phyloP scores from a whole-genome alignment of 2,113 vertebrate species.

The Silurus meridionalis region DNA sequence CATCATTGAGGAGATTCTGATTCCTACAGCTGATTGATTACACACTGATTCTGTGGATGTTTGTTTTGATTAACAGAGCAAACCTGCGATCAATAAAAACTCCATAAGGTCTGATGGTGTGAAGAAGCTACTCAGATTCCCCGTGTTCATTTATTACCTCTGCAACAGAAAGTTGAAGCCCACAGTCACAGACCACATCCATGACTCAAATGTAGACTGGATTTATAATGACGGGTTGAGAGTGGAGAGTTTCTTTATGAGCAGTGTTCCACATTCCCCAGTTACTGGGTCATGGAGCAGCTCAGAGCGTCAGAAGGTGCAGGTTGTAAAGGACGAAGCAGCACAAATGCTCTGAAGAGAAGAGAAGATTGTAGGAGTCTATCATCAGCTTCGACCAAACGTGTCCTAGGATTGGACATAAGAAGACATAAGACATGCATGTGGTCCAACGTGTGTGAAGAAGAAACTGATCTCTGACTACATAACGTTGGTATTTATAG shows the following conservation, averaged over 20 bases:
- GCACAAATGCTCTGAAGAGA: no score
- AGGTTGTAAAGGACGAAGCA: background rate
- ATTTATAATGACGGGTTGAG: background rate
- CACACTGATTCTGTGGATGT: background rate
- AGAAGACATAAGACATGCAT: background rate
- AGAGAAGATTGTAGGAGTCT: background rate
- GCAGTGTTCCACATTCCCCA: background rate
- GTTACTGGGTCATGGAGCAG: background rate
- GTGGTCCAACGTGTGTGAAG: background rate
- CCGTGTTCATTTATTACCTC: background rate
- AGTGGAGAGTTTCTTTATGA: no score
- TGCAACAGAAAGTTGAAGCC: background rate
- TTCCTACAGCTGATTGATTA: background rate
- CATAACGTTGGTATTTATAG: background rate
- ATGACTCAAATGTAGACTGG: background rate
- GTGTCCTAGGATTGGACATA: background rate
- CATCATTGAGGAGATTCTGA: background rate
- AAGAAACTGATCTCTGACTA: background rate
- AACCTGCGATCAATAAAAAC: background rate
- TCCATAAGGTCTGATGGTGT: no score
- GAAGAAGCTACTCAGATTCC: background rate
- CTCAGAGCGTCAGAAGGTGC: background rate
- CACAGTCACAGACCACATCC: background rate
- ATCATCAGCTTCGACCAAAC: no score
- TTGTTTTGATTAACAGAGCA: slow-evolving; percentile 6